Percentiles rank a stretch among this genome's conserved stretches.
Conservation (phyloP, 2,888 invertebrate species). For the Torymus texanus region DNA sequence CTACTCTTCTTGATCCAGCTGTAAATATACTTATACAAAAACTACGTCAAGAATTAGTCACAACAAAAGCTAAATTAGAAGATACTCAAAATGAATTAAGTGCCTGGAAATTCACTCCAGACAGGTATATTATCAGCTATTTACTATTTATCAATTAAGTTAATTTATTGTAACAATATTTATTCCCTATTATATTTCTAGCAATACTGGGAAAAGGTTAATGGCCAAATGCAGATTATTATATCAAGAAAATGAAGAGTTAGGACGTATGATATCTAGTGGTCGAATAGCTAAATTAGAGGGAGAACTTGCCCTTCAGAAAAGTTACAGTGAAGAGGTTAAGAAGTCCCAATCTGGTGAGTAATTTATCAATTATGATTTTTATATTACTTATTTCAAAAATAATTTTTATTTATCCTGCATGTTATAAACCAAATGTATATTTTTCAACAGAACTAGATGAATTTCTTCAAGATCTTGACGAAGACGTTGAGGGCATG, state of each 20-base stretch:
- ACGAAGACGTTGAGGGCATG: conserved; percentile 99
- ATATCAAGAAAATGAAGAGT: conserved; percentile 97
- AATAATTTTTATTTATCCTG: neutral
- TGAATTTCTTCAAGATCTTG: conserved; percentile 95
- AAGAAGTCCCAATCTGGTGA: conserved; percentile 96
- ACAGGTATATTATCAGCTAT: conserved; percentile 78
- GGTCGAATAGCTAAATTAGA: conserved; percentile 96
- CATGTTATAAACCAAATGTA: neutral
- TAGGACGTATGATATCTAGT: conserved; percentile 96
- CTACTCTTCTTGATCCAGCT: conserved; percentile 94
- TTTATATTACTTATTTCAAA: conserved; percentile 24
- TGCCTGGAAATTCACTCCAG: conserved; percentile 99
- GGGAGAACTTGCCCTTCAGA: conserved; percentile 95
- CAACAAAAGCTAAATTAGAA: conserved; percentile 92
- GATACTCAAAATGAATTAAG: conserved; percentile 98
- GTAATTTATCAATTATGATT: conserved; percentile 51
- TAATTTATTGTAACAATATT: conserved; percentile 13
- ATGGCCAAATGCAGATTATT: conserved; percentile 97
- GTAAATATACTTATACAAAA: conserved; percentile 95
- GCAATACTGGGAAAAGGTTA: conserved; percentile 96
- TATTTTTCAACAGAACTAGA: conserved; percentile 85
- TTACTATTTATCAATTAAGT: neutral
- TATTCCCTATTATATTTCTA: conserved; percentile 65
- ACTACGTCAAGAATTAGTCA: conserved; percentile 91
- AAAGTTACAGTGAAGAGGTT: conserved; percentile 96